Evolutionary conservation across 2,797 vertebrate species (phyloP).

Genomic region (Gambusia yucatana): DNA sequence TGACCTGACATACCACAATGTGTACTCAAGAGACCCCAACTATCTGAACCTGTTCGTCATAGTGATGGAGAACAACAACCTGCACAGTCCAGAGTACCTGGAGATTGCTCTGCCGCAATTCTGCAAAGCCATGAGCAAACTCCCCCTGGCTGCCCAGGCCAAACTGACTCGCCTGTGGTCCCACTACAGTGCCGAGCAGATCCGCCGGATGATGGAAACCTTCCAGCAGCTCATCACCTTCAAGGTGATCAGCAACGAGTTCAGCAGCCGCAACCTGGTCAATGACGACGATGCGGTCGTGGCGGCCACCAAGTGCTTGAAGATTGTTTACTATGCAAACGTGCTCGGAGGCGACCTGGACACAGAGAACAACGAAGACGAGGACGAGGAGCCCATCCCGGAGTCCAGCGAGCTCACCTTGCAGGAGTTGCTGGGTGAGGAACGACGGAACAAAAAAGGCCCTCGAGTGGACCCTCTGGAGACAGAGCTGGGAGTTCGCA

Average conservation of each 20-base stretch:
- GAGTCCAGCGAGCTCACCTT: constrained; percentile 97
- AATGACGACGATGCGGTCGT: constrained; percentile 97
- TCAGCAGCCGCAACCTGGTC: constrained; percentile 94
- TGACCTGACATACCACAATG: constrained; percentile 97
- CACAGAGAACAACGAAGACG: constrained; percentile 92
- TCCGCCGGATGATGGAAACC: constrained; percentile 96
- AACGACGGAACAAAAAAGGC: constrained; percentile 95
- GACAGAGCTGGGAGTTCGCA: constrained; percentile 94
- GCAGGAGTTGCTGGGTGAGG: constrained; percentile 96
- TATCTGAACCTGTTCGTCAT: constrained; percentile 99
- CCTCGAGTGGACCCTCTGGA: constrained; percentile 96
- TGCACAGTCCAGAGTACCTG: constrained; percentile 98
- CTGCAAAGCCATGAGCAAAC: constrained; percentile 99
- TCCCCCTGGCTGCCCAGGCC: constrained; percentile 93
- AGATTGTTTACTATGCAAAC: constrained; percentile 99
- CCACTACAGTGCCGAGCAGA: constrained; percentile 90
- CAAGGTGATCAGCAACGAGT: constrained; percentile 99
- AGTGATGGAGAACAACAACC: constrained; percentile 98
- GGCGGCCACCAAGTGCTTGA: constrained; percentile 96
- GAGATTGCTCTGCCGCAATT: constrained; percentile 97
- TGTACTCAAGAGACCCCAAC: constrained; percentile 94
- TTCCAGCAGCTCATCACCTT: constrained; percentile 99
- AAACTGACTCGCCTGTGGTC: constrained; percentile 94
- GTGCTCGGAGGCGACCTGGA: constrained; percentile 96
- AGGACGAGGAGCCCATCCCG: constrained; percentile 95